Evolutionary conservation across 2,113 vertebrate genomes (phyloP).

Genomic region (Todiramphus saurophagus): DNA sequence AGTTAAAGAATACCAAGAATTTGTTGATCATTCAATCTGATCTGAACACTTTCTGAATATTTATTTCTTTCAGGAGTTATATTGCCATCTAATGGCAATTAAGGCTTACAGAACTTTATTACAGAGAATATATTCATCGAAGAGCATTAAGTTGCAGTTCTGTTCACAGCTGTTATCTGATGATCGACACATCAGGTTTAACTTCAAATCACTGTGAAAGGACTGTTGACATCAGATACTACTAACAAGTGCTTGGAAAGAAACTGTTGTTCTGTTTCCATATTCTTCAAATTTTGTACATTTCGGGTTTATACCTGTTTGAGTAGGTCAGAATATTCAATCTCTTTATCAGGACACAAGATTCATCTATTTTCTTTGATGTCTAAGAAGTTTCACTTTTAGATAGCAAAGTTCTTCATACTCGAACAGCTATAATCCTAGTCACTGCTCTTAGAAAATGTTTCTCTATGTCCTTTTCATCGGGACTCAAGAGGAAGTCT

Average conservation of each 20-base stretch:
- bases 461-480: neutral
- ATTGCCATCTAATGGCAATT: slow-evolving; percentile 58
- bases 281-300: neutral
- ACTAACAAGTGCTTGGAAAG: neutral
- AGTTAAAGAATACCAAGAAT: neutral
- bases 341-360: neutral
- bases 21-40: neutral
- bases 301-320: neutral
- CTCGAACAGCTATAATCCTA: neutral
- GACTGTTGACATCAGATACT: neutral
- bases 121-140: neutral
- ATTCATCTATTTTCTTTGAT: neutral
- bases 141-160: neutral
- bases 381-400: neutral
- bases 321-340: neutral
- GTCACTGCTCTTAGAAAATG: neutral
- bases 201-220: neutral
- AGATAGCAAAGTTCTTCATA: neutral
- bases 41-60: neutral
- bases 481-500: neutral
- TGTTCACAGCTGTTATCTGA: neutral
- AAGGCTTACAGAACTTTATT: neutral
- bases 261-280: neutral
- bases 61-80: neutral
- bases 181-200: neutral